Percentiles rank a stretch among this genome's conserved stretches.
These are phyloP conservation scores for Ganaspis brasiliensis DNA, from an alignment of 2,888 invertebrate genomes.

Conservation along the genomic window DNA sequence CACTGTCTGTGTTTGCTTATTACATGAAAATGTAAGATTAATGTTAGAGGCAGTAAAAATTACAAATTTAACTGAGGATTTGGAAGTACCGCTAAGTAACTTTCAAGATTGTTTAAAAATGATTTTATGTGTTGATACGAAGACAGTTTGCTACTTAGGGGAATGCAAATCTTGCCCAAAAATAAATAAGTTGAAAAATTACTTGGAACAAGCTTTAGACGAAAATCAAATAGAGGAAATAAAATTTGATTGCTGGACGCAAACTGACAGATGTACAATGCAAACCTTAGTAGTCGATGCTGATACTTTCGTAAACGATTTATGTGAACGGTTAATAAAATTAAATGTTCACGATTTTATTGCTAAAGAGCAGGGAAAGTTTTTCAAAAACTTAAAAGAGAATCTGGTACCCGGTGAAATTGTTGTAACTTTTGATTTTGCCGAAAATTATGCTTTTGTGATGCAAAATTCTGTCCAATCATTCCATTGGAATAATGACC, in stretches of 20 bases:
- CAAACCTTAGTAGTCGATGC: not conserved
- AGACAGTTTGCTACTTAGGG: not conserved
- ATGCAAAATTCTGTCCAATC: not conserved
- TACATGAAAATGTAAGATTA: slow-evolving; percentile 56
- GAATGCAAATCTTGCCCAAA: not conserved
- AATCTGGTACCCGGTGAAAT: slow-evolving; percentile 47
- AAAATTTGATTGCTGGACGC: not conserved
- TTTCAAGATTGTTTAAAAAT: not conserved
- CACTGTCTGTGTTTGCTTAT: slow-evolving; percentile 48
- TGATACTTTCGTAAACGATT: not conserved
- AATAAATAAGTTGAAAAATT: not conserved
- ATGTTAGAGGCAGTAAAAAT: slow-evolving; percentile 27
- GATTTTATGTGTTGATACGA: not conserved
- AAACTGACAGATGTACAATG: slow-evolving; percentile 10
- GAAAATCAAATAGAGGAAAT: not conserved
- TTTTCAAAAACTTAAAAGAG: slow-evolving; percentile 9
- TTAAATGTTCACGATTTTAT: slow-evolving; percentile 52
- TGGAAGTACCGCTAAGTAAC: not conserved
- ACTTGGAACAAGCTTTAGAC: not conserved
- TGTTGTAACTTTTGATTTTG: slow-evolving; percentile 47
- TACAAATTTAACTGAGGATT: slow-evolving; percentile 30
- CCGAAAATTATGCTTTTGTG: slow-evolving; percentile 49
- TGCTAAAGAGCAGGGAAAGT: slow-evolving; percentile 46
- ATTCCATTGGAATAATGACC: no score
- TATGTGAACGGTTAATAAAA: not conserved